These are phyloP conservation scores for Dicentrarchus labrax DNA, from an alignment of 2,113 vertebrate genomes.

Conservation along the genomic window DNA sequence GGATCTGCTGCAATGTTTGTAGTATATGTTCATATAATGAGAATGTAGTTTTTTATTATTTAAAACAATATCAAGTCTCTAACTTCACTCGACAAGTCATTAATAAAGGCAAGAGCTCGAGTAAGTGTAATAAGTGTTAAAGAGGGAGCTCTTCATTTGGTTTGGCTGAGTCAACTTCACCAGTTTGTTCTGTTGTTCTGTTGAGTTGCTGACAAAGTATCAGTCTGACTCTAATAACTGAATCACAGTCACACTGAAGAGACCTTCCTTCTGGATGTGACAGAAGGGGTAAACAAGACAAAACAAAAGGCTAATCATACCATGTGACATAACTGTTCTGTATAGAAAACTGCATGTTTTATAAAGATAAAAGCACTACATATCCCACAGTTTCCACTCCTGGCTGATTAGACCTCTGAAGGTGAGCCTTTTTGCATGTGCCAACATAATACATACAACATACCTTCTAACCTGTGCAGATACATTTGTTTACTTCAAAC, in stretches of 20 bases:
- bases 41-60: background rate
- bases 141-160: constrained; percentile 5
- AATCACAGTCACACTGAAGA: background rate
- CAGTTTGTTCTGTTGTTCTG: background rate
- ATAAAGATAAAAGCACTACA: background rate
- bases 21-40: no score
- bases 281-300: background rate
- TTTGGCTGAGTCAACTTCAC: background rate
- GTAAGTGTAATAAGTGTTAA: background rate
- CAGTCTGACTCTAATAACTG: background rate
- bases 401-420: background rate
- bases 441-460: no score
- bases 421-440: background rate
- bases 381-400: background rate
- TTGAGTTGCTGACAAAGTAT: background rate
- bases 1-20: background rate
- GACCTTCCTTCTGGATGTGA: background rate
- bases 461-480: no score
- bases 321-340: no score
- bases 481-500: no score
- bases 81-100: background rate
- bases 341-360: background rate
- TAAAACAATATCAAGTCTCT: background rate
- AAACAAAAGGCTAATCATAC: background rate
- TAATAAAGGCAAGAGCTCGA: background rate